These are phyloP conservation scores for Gymnothorax reevesii DNA, from an alignment of 2,797 vertebrate species.

Conservation along the genomic window DNA sequence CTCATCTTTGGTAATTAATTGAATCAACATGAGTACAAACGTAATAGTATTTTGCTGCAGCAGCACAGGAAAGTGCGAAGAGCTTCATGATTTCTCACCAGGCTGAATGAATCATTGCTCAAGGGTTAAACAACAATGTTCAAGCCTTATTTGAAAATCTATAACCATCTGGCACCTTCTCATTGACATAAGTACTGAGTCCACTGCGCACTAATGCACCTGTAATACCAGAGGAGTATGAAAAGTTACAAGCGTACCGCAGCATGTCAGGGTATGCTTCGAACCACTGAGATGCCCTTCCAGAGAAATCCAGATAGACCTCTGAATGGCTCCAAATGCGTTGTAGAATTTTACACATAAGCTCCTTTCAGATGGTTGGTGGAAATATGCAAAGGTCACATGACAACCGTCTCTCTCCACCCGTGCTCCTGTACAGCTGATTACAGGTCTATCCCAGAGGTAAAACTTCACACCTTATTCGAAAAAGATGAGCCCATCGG, in stretches of 20 bases:
- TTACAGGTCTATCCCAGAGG: neutral
- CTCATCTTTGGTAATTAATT: neutral
- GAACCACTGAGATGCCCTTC: neutral
- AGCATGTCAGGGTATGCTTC: neutral
- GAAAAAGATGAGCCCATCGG: neutral
- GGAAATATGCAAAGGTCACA: neutral
- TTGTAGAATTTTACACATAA: neutral
- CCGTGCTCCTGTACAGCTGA: neutral
- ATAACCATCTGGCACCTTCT: neutral
- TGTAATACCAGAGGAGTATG: neutral
- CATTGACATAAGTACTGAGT: neutral
- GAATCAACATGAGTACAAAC: neutral
- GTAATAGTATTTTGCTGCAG: neutral
- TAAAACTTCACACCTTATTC: neutral
- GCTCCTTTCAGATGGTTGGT: neutral
- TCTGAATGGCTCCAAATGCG: neutral
- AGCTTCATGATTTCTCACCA: neutral
- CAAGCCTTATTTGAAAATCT: neutral
- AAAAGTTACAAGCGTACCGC: neutral
- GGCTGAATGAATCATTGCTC: neutral
- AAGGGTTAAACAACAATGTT: neutral
- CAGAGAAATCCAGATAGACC: no score
- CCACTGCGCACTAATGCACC: neutral
- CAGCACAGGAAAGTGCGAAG: neutral
- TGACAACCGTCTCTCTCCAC: neutral